Evolutionary conservation across 1,140 invertebrate genomes (phyloP), one percentile per base, ranked within the genome.

Genomic region (Drosophila asahinai): DNA sequence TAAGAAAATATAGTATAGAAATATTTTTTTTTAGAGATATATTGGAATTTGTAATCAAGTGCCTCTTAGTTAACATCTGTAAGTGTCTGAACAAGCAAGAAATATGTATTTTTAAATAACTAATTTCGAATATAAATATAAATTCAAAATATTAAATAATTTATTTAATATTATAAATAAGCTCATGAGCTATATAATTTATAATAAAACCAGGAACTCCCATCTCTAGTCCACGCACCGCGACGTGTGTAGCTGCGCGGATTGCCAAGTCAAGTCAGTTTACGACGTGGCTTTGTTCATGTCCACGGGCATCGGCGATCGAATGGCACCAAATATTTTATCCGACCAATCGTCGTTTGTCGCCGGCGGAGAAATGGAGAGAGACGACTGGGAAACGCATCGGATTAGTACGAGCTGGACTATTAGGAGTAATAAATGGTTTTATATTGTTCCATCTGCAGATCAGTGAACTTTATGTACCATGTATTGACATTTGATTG

Each of bases 241-340:
- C 48, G 48, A 51, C 54, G 52, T 49, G 62, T 74, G 45, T 54
- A 48, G n/a, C 36, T 43, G 36, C 22, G 43, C 22, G 43, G 33
- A 83, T 66, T 60, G 77, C 54, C 54, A 62, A 54, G 64, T 52
- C 49, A 52, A 77, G 42, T 57, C 47, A 82, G 40, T 86, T 86
- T 83, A 86, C 83, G 83, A 79, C 60, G 83, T 86, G 83, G 77
- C 60, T 75, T 86, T 86, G 83, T 86, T 81, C 84, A 89, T 89
- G 84, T 87, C 80, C 45, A 49, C 57, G 78, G 77, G 58, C 83
- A 76, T 68, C 58, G 77, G 38, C 57, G 33, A 67, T 68, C 74
- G 81, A 81, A 90, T 89, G 86, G 70, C 81, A 89, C 74, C 84
- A 79, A 84, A 81, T 90, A 89, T 90, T 84, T 89, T 90, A 89